Evolutionary conservation across 2,888 invertebrate genomes (phyloP).

Genomic region (Heliconius ethilla): DNA sequence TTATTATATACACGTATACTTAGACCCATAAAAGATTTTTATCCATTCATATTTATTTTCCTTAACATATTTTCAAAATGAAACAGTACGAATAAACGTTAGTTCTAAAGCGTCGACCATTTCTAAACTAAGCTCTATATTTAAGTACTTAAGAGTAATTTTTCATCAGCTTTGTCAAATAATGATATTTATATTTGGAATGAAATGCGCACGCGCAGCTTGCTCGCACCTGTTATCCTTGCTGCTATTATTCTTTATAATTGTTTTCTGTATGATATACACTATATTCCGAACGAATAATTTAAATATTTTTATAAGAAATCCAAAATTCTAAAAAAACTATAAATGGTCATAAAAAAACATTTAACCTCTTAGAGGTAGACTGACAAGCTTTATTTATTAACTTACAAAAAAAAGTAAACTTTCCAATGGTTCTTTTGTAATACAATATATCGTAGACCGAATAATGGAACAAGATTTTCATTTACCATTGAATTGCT

Average conservation of each 20-base stretch:
- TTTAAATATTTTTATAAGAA: too few species aligned
- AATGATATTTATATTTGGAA: slow-evolving; percentile 20
- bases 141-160: background rate
- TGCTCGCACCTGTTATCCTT: slow-evolving; percentile 57
- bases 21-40: too few species aligned
- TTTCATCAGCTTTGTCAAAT: slow-evolving; percentile 12
- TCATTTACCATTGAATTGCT: background rate
- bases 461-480: background rate
- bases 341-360: background rate
- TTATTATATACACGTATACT: too few species aligned
- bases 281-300: slow-evolving; percentile 30
- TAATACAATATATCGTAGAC: background rate
- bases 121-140: slow-evolving; percentile 3
- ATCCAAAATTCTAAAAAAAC: too few species aligned
- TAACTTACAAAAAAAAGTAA: background rate
- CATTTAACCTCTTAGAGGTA: background rate
- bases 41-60: slow-evolving; percentile 3
- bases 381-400: background rate
- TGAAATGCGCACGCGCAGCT: slow-evolving; percentile 54
- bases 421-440: background rate
- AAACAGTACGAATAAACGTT: slow-evolving; percentile 11
- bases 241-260: slow-evolving; percentile 58
- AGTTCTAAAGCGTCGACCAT: background rate
- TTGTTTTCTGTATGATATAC: slow-evolving; percentile 49
- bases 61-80: background rate